These are phyloP conservation scores for Isaurus tuberculatus DNA, from an alignment of 92 coral and sea anemone genomes.

Conservation along the genomic window DNA sequence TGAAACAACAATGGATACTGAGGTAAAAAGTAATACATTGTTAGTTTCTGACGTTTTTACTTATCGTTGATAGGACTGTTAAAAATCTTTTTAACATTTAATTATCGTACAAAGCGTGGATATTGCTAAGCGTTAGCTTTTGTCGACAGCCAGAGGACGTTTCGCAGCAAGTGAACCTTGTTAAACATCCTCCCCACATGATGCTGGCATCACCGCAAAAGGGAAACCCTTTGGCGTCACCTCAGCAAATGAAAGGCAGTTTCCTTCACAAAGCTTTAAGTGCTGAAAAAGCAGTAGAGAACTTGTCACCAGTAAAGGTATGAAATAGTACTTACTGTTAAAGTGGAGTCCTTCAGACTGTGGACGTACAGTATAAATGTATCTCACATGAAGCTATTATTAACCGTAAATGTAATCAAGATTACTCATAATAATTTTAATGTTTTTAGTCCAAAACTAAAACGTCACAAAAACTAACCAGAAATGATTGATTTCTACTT, in stretches of 20 bases:
- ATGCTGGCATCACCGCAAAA: conserved; percentile 87
- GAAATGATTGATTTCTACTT: too few relatives aligned
- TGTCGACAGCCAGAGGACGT: conserved; percentile 56
- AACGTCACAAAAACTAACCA: background rate
- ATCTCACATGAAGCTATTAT: too few relatives aligned
- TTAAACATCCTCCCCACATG: conserved; percentile 70
- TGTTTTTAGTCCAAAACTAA: too few relatives aligned
- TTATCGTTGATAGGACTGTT: background rate
- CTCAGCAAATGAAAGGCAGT: conserved; percentile 89
- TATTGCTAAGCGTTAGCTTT: background rate
- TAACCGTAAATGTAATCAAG: too few relatives aligned
- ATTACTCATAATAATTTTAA: too few relatives aligned
- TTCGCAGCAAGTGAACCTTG: conserved; percentile 53
- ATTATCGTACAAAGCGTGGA: background rate
- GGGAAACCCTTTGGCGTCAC: conserved; percentile 82
- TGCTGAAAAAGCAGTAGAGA: conserved; percentile 81
- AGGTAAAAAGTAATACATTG: conserved; percentile 5
- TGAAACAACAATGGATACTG: conserved; percentile 10
- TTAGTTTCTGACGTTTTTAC: background rate
- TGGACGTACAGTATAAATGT: background rate
- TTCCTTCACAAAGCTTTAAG: conserved; percentile 87
- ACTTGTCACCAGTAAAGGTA: conserved; percentile 87
- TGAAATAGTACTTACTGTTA: background rate
- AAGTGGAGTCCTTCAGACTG: background rate
- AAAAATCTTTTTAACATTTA: too few relatives aligned